Evolutionary conservation across 2,888 invertebrate genomes (phyloP).

Genomic region (Oxyteleia sp.): DNA sequence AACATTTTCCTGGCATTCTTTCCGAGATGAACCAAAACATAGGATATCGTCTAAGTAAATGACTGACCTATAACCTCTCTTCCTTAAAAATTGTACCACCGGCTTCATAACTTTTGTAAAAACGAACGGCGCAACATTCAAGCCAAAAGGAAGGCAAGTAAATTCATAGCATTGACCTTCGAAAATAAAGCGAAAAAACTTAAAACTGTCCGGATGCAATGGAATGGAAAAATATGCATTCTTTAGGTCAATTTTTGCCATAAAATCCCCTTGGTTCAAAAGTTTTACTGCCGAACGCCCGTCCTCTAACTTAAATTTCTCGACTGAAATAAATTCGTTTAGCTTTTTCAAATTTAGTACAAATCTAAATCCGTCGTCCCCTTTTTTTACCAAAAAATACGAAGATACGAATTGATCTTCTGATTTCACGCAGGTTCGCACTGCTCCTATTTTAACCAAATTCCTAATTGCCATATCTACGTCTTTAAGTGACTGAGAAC

Average conservation of each 20-base stretch:
- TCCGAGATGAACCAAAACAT: slow-evolving; percentile 17
- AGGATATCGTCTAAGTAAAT: slow-evolving; percentile 34
- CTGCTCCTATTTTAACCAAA: slow-evolving; percentile 29
- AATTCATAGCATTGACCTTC: slow-evolving; percentile 41
- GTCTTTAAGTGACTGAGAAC: not conserved
- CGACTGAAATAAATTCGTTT: slow-evolving; percentile 44
- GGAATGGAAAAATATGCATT: slow-evolving; percentile 54
- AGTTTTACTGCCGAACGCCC: slow-evolving; percentile 18
- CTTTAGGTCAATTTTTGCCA: slow-evolving; percentile 48
- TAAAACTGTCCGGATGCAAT: slow-evolving; percentile 12
- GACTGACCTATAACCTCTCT: slow-evolving; percentile 32
- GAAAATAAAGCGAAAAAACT: slow-evolving; percentile 50
- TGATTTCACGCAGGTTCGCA: slow-evolving; percentile 6
- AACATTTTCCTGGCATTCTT: slow-evolving; percentile 14
- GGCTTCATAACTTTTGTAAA: slow-evolving; percentile 60
- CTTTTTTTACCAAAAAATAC: slow-evolving; percentile 35
- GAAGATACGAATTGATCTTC: slow-evolving; percentile 25
- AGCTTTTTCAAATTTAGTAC: slow-evolving; percentile 56
- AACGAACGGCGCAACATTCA: slow-evolving; percentile 45
- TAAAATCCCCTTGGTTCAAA: slow-evolving; percentile 16
- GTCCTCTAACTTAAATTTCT: slow-evolving; percentile 57
- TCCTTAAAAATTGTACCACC: slow-evolving; percentile 19
- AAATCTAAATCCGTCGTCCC: slow-evolving; percentile 36
- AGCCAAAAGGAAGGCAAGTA: slow-evolving; percentile 49
- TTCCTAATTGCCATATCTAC: not conserved